Percentiles rank a stretch among this genome's conserved stretches.
Evolutionary conservation across 2,113 vertebrate genomes (phyloP).

Genomic region (Saccopteryx bilineata): DNA sequence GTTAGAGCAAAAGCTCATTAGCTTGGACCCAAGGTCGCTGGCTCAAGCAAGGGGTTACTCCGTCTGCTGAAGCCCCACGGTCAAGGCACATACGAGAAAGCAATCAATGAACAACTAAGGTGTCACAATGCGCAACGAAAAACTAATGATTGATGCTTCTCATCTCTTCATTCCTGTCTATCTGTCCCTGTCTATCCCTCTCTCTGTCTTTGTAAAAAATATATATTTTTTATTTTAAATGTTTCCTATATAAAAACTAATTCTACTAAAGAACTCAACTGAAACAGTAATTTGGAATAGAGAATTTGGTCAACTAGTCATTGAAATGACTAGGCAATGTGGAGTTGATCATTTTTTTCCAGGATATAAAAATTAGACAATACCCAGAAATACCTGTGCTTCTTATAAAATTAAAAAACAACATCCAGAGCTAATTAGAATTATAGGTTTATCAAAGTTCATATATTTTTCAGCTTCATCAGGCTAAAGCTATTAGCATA

Average conservation of each 20-base stretch:
- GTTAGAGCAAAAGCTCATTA: too few relatives aligned
- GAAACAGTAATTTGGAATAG: not conserved
- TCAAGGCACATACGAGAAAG: too few relatives aligned
- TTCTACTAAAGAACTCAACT: not conserved
- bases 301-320: not conserved
- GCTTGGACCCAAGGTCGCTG: too few relatives aligned
- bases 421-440: not conserved
- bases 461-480: not conserved
- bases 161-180: too few relatives aligned
- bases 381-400: not conserved
- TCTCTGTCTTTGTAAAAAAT: too few relatives aligned
- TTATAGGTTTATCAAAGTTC: not conserved
- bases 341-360: not conserved
- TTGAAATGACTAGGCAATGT: not conserved
- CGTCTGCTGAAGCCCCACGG: too few relatives aligned
- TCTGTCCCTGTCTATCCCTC: too few relatives aligned
- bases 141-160: too few relatives aligned
- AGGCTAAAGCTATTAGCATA: not conserved
- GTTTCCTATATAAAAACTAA: not conserved
- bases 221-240: constrained; percentile 20
- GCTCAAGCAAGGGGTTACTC: too few relatives aligned
- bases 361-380: not conserved
- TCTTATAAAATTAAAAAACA: not conserved
- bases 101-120: too few relatives aligned
- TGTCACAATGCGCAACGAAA: too few relatives aligned